phyloP scores from a whole-genome alignment of 2,888 invertebrate genomes.

The Drosophila neonasuta region DNA sequence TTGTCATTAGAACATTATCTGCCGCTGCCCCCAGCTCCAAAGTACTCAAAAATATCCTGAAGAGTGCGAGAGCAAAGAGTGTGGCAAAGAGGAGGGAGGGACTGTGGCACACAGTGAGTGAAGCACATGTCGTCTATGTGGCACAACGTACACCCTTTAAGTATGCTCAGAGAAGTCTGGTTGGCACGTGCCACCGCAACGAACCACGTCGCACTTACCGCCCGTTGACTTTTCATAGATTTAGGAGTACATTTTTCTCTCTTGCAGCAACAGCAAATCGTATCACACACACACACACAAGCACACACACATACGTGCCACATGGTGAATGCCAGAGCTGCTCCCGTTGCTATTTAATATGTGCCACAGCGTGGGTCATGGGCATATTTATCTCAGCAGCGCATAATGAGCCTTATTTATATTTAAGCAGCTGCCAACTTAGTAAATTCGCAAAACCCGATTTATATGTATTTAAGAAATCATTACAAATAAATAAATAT shows the following conservation, averaged over 20 bases:
- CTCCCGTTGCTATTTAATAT: constrained; percentile 36
- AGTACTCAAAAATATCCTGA: constrained; percentile 4
- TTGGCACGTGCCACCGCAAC: constrained; percentile 54
- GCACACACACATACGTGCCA: constrained; percentile 45
- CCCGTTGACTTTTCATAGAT: constrained; percentile 70
- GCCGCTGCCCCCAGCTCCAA: constrained; percentile 8
- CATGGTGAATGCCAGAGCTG: constrained; percentile 25
- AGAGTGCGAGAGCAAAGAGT: background rate
- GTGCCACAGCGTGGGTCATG: constrained; percentile 40
- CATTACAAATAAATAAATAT: constrained; percentile 17
- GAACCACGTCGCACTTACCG: constrained; percentile 57
- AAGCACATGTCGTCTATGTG: constrained; percentile 17
- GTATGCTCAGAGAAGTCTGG: constrained; percentile 10
- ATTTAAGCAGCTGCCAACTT: constrained; percentile 58
- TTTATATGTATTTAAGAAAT: constrained; percentile 31
- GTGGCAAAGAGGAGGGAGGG: background rate
- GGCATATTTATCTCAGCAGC: constrained; percentile 59
- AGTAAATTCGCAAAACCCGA: constrained; percentile 31
- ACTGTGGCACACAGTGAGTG: background rate
- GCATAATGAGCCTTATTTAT: constrained; percentile 69
- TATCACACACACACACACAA: constrained; percentile 40
- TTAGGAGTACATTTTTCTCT: constrained; percentile 72
- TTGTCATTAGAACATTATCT: constrained; percentile 45
- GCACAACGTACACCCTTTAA: constrained; percentile 24
- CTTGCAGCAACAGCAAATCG: constrained; percentile 46